phyloP scores from a whole-genome alignment of 2,888 invertebrate genomes.

The Pollenia griseotomentosa region DNA sequence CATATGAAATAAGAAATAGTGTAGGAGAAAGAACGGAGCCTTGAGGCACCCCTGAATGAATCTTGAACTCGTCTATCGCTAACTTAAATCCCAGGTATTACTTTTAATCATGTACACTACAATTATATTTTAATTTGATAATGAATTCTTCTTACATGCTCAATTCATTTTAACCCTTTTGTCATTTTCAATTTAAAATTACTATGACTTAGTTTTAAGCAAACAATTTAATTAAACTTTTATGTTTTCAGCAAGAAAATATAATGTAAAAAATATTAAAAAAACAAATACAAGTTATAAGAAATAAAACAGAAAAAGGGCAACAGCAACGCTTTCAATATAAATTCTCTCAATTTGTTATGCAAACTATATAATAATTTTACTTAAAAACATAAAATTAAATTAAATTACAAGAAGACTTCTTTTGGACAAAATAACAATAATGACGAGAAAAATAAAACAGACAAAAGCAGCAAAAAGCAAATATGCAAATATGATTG shows the following conservation, averaged over 20 bases:
- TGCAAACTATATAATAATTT: constrained; percentile 69
- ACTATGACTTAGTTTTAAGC: neutral
- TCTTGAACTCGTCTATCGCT: too few relatives aligned
- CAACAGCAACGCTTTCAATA: constrained; percentile 38
- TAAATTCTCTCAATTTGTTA: constrained; percentile 59
- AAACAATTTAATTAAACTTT: constrained; percentile 38
- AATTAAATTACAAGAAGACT: constrained; percentile 63
- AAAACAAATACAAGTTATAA: neutral
- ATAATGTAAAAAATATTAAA: neutral
- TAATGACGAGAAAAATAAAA: constrained; percentile 22
- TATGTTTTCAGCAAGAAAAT: too few relatives aligned
- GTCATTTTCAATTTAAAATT: neutral
- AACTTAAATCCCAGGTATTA: too few relatives aligned
- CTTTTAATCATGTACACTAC: too few relatives aligned
- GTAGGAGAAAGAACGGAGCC: too few relatives aligned
- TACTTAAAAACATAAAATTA: constrained; percentile 56
- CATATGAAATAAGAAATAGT: too few relatives aligned
- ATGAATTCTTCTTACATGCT: neutral
- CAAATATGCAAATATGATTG: constrained; percentile 64
- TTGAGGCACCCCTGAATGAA: too few relatives aligned
- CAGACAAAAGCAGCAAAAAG: neutral
- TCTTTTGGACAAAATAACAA: constrained; percentile 24
- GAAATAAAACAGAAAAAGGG: neutral
- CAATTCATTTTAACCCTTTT: neutral
- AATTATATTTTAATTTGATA: too few relatives aligned